Percentiles rank a stretch among this genome's conserved stretches.
phyloP scores from a whole-genome alignment of 1,140 invertebrate genomes.

The Rhyzopertha dominica region DNA sequence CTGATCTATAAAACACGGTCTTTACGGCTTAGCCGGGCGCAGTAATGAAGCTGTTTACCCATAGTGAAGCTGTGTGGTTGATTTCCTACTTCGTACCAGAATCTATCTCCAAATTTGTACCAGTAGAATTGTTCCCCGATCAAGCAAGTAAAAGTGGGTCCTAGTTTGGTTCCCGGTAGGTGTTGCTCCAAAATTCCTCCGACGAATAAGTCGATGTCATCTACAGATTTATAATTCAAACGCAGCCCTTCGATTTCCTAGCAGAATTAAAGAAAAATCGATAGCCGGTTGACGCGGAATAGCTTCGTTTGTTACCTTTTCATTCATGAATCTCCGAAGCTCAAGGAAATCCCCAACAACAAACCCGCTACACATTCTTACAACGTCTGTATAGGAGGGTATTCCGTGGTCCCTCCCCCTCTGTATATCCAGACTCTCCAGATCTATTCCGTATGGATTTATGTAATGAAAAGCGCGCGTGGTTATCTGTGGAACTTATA shows the following conservation, averaged over 20 bases:
- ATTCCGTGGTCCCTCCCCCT: slow-evolving; percentile 81
- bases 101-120: slow-evolving; percentile 49
- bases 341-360: slow-evolving; percentile 65
- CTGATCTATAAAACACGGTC: slow-evolving; percentile 60
- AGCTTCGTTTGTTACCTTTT: slow-evolving; percentile 48
- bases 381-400: slow-evolving; percentile 68
- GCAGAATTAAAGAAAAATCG: too few species aligned
- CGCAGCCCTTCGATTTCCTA: slow-evolving; percentile 49
- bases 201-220: slow-evolving; percentile 57
- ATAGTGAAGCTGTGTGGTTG: slow-evolving; percentile 50
- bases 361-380: slow-evolving; percentile 68
- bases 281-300: slow-evolving; percentile 2
- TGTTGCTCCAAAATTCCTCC: slow-evolving; percentile 50
- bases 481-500: slow-evolving; percentile 61
- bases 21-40: slow-evolving; percentile 40
- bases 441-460: slow-evolving; percentile 66
- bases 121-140: slow-evolving; percentile 51
- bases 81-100: slow-evolving; percentile 53
- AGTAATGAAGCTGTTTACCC: slow-evolving; percentile 38
- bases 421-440: slow-evolving; percentile 76
- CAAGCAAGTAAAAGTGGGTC: slow-evolving; percentile 59
- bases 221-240: slow-evolving; percentile 40
- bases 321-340: slow-evolving; percentile 61
- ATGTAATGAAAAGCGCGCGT: slow-evolving; percentile 64
- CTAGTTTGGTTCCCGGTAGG: slow-evolving; percentile 50